Percentiles rank a stretch among this genome's conserved stretches.
Evolutionary conservation across 2,888 invertebrate genomes (phyloP).

Genomic region (Drosophila demipolita): DNA sequence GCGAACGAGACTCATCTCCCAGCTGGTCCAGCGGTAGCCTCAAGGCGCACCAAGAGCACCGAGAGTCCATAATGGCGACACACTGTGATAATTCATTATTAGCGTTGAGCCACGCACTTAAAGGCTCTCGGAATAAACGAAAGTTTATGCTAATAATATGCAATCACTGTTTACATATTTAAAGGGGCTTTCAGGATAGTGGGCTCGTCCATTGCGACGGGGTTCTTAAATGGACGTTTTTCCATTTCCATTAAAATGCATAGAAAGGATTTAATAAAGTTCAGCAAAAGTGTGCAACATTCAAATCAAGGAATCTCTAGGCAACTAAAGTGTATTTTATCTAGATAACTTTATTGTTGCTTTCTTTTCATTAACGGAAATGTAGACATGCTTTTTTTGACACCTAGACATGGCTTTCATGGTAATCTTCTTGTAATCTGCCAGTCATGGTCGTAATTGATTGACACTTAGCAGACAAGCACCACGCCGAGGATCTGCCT

Average conservation of each 20-base stretch:
- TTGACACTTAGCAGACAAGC: neutral
- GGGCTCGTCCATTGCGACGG: neutral
- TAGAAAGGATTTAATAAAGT: neutral
- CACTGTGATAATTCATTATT: constrained; percentile 44
- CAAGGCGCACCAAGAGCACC: neutral
- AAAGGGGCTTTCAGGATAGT: neutral
- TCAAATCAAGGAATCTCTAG: neutral
- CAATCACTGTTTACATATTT: constrained; percentile 27
- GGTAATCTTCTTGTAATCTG: neutral
- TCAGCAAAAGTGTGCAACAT: neutral
- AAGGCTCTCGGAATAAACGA: constrained; percentile 15
- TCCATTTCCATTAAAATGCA: neutral
- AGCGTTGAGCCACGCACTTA: constrained; percentile 15
- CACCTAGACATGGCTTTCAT: neutral
- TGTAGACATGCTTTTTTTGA: neutral
- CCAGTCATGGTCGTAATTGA: neutral
- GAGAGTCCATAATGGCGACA: constrained; percentile 10
- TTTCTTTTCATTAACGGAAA: neutral
- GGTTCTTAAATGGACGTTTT: neutral
- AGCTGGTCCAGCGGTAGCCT: neutral
- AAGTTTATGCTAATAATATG: constrained; percentile 61
- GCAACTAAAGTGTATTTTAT: neutral
- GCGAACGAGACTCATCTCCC: neutral
- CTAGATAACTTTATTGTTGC: neutral
- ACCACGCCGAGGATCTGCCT: neutral